Conservation (phyloP, 2,113 vertebrate genomes). For the Ptilorrhoa leucosticta region DNA sequence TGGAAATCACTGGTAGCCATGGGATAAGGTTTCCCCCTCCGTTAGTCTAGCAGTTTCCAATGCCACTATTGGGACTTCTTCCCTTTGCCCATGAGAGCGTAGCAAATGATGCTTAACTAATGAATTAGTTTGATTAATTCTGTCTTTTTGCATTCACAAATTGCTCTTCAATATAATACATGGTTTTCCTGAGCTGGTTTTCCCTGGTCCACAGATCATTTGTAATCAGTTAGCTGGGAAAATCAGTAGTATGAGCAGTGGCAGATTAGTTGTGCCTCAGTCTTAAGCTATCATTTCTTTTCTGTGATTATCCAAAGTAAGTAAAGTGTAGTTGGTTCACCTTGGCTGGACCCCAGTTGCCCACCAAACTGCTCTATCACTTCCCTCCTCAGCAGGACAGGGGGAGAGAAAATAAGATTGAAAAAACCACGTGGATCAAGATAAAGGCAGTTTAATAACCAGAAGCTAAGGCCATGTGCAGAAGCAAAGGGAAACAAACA, state of each 20-base stretch:
- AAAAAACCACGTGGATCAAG: rapidly evolving
- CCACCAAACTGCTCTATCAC: not conserved
- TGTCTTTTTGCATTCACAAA: not conserved
- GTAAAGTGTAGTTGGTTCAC: not conserved
- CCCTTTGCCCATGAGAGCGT: not conserved
- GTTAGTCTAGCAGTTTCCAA: not conserved
- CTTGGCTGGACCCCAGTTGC: not conserved
- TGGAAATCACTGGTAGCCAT: not conserved
- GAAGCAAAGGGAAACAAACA: not conserved
- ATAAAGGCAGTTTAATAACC: not conserved
- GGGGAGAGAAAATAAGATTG: not conserved
- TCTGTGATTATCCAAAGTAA: not conserved
- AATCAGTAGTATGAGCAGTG: not conserved
- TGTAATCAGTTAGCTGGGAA: not conserved
- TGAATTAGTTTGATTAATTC: not conserved
- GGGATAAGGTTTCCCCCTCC: not conserved
- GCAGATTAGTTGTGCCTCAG: not conserved
- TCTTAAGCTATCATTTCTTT: not conserved
- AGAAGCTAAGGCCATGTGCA: not conserved
- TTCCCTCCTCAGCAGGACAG: not conserved
- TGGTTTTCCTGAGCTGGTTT: not conserved
- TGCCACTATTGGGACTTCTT: not conserved
- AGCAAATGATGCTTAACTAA: not conserved
- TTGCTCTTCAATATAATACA: not conserved
- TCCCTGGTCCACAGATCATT: not conserved